Evolutionary conservation across 2,888 invertebrate genomes (phyloP), one percentile per base, ranked within the genome.

Genomic region (Aphodius sticticus): DNA sequence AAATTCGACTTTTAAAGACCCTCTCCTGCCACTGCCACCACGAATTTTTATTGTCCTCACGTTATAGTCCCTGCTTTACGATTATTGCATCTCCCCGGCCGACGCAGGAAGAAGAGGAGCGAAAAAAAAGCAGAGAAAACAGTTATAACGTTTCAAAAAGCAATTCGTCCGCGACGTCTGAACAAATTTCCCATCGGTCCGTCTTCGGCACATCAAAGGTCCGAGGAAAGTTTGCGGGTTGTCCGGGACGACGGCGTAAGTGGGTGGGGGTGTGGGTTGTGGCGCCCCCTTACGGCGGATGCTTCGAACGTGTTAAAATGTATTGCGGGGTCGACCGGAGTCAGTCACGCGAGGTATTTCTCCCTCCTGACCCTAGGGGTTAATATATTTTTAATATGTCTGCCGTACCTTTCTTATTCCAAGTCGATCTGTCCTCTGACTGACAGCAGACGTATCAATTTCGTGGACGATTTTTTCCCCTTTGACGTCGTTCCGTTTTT

Each of bases 1-100:
- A 74, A 79, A 79, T 79, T 79, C 76, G 72, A 77, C 71, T 79
- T 79, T 79, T 79, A 80, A 80, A 80, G 77, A 76, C 71, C 76
- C 78, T 1, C 26, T 26, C 26, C 26, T 26, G 26, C 26, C 26
- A 26, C 26, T 26, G 26, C 26, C 26, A 3, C 53, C 53, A 53
- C 53, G 53, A 53, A 53, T 53, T 53, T 79, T 81, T 81, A 78
- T 81, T 79, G 80, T 78, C 77, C 76, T 70, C 76, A 76, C 75
- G 77, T 53, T 75, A 71, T 53, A 78, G 70, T 70, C 69, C 37
- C 35, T 78, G 72, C 79, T 77, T 76, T 76, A 79, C 74, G 79
- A 79, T 79, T 79, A 79, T 79, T 16, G 77, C 79, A 75, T 76
- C 38, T n/a, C 35, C 36, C 36, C 37, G 75, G 69, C n/a, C 16